phyloP scores from a whole-genome alignment of 2,888 invertebrate genomes.

The Onthophagus sagittarius region DNA sequence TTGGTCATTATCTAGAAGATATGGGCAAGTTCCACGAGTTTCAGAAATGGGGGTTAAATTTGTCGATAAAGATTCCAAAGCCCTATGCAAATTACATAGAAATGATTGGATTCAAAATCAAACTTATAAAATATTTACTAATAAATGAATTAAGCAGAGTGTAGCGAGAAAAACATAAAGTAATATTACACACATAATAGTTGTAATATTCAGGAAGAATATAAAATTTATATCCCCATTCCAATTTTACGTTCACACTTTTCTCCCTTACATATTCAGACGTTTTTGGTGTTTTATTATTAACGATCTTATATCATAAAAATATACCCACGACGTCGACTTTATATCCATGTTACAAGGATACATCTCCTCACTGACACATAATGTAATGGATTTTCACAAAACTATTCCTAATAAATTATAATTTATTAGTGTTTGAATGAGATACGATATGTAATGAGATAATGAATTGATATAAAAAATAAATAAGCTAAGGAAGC shows the following conservation, averaged over 20 bases:
- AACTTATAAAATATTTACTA: no score
- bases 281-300: neutral
- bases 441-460: neutral
- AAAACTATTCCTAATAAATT: no score
- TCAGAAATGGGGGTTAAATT: neutral
- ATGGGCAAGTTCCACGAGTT: neutral
- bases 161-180: neutral
- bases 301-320: neutral
- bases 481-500: neutral
- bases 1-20: neutral
- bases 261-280: neutral
- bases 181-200: neutral
- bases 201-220: neutral
- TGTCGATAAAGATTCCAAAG: no score
- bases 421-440: neutral
- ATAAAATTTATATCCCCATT: neutral
- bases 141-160: no score
- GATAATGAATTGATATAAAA: neutral
- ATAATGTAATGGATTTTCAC: no score
- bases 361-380: no score
- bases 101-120: no score
- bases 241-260: neutral
- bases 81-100: neutral
- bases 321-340: neutral
- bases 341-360: no score